Evolutionary conservation across 2,888 invertebrate species (phyloP), one percentile per base, ranked within the genome.

Genomic region (Mimachlamys varia): DNA sequence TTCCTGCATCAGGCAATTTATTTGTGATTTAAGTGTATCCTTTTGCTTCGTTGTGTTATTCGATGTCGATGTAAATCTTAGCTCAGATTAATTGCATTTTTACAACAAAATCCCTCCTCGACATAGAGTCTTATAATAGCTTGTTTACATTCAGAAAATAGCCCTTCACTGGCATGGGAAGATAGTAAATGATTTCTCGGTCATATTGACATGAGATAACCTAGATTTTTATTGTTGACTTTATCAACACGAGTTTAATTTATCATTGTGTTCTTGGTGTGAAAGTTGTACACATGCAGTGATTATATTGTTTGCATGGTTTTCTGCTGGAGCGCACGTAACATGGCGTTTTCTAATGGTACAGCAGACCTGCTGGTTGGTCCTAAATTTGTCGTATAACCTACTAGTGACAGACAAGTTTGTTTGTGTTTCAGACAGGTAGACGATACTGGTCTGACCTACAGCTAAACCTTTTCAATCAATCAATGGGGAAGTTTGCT

Each of bases 391-490:
- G 58, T 58, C 27, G 76, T 27, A 76, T 12, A 33, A 76, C 76
- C 33, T 27, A 10, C 76, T 33, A 15, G 76, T 76, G 76, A 76
- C 33, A 76, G 76, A 76, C 76, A 76, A 76, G 76, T 76, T 76
- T 76, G 76, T 76, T 76, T 76, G 76, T 76, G 27, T 33, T 27
- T 76, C 76, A 76, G 76, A 76, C 76, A 76, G 76, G 76, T 76
- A 76, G 76, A 76, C 76, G 76, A 76, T 76, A 76, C 76, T 33
- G 76, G 76, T 33, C 27, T 76, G 76, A 76, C 76, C 76, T 33
- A 76, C 33, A 76, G 22, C 76, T 76, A 76, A 27, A 76, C 12
- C 13, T 76, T 53, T 27, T 76, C 76, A 33, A 76, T 76, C 76
- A 76, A 76, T 76, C 76, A 76, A 76, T 76, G 27, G 76, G 53